These are phyloP conservation scores for Xylophagus ater DNA, from an alignment of 2,888 invertebrate genomes.

Conservation along the genomic window DNA sequence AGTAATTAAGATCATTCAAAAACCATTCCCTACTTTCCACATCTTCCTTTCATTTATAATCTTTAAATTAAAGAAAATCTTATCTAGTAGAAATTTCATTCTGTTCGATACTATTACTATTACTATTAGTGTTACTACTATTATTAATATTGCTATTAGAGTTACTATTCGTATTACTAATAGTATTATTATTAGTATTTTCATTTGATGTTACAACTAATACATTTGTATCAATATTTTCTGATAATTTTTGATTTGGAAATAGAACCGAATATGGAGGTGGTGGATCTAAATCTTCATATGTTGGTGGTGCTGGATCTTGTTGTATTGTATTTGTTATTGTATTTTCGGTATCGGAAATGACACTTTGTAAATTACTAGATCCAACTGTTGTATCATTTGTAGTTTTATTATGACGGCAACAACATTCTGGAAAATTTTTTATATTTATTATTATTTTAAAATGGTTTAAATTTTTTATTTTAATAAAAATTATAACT, in stretches of 20 bases:
- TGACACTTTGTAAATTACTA: conserved; percentile 18
- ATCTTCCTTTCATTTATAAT: too few relatives aligned
- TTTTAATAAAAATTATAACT: too few relatives aligned
- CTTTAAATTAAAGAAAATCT: too few relatives aligned
- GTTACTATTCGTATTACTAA: not conserved
- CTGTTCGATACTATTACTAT: not conserved
- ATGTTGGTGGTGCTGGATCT: conserved; percentile 44
- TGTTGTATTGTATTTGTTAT: conserved; percentile 24
- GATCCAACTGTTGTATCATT: not conserved
- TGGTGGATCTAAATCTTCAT: conserved; percentile 50
- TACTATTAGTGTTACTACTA: not conserved
- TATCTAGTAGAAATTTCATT: not conserved
- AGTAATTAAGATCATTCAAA: too few relatives aligned
- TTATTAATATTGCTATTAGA: too few relatives aligned
- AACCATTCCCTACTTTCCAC: too few relatives aligned
- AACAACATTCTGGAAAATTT: conserved; percentile 33
- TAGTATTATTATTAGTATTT: conserved; percentile 26
- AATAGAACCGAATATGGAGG: conserved; percentile 57
- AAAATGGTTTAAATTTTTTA: too few relatives aligned
- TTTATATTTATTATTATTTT: too few relatives aligned
- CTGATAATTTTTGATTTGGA: conserved; percentile 41
- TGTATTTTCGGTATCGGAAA: too few relatives aligned
- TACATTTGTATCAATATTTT: not conserved
- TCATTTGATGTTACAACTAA: conserved; percentile 11
- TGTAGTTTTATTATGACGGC: conserved; percentile 37